Evolutionary conservation across 2,888 invertebrate genomes (phyloP).

Genomic region (Sepioteuthis lessoniana): DNA sequence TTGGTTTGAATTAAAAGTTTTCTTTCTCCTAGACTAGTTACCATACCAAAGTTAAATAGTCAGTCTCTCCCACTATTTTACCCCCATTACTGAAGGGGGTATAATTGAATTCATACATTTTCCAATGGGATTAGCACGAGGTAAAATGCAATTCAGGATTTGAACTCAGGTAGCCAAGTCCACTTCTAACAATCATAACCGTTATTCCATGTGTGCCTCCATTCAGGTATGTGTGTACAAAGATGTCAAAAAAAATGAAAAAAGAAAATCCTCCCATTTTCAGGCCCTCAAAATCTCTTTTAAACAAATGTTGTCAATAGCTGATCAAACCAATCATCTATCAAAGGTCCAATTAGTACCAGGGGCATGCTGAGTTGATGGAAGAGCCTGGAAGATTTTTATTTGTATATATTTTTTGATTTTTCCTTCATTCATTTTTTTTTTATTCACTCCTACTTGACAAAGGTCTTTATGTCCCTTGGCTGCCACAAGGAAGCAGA

Average conservation of each 20-base stretch:
- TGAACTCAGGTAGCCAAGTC: no score
- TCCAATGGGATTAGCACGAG: no score
- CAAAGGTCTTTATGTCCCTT: neutral
- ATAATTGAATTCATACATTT: no score
- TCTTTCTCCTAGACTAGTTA: no score
- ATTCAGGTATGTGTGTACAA: no score
- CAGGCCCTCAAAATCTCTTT: neutral
- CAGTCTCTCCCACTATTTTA: no score
- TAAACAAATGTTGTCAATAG: neutral
- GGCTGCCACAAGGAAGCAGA: neutral
- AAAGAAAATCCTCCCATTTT: neutral
- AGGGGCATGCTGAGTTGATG: neutral
- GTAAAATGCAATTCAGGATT: no score
- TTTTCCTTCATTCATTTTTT: neutral
- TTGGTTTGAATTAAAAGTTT: no score
- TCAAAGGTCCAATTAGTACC: neutral
- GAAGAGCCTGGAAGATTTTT: neutral
- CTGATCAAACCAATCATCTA: neutral
- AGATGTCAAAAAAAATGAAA: neutral
- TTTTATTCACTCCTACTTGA: neutral
- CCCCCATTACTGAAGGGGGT: no score
- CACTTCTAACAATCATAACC: no score
- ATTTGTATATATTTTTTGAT: neutral
- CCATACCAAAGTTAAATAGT: no score
- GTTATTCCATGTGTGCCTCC: no score